Conservation (phyloP, 1,140 invertebrate species). For the Drosophila nigromelanica region DNA sequence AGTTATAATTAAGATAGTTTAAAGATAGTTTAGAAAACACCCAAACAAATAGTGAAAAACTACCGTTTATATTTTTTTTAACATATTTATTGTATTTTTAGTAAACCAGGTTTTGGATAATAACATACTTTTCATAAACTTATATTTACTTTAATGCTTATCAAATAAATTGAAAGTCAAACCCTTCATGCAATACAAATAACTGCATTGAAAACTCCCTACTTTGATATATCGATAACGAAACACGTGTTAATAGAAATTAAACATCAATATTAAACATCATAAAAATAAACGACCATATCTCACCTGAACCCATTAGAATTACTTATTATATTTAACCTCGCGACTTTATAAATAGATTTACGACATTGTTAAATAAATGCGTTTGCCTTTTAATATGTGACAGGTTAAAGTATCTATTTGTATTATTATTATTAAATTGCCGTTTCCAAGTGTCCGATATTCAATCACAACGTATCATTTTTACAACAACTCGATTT, state of each 20-base stretch:
- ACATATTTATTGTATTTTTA: no score
- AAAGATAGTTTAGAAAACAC: no score
- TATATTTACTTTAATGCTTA: no score
- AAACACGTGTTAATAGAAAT: neutral
- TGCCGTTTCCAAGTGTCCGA: constrained; percentile 1
- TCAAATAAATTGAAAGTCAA: no score
- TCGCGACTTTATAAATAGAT: neutral
- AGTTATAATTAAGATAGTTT: no score
- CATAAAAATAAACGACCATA: neutral
- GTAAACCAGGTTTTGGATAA: no score
- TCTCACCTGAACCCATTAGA: neutral
- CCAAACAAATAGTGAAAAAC: no score
- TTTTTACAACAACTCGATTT: neutral
- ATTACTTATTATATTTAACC: neutral
- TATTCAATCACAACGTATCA: constrained; percentile 13
- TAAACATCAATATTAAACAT: neutral
- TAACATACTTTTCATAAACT: no score
- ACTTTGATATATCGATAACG: no score
- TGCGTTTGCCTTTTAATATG: constrained; percentile 3
- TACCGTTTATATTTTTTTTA: no score
- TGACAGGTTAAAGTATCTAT: constrained; percentile 17
- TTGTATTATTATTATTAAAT: neutral
- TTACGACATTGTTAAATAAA: constrained; percentile 13
- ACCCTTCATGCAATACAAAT: no score
- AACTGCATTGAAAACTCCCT: no score